Evolutionary conservation across 2,797 vertebrate species (phyloP).

Genomic region (Novumbra hubbsi): DNA sequence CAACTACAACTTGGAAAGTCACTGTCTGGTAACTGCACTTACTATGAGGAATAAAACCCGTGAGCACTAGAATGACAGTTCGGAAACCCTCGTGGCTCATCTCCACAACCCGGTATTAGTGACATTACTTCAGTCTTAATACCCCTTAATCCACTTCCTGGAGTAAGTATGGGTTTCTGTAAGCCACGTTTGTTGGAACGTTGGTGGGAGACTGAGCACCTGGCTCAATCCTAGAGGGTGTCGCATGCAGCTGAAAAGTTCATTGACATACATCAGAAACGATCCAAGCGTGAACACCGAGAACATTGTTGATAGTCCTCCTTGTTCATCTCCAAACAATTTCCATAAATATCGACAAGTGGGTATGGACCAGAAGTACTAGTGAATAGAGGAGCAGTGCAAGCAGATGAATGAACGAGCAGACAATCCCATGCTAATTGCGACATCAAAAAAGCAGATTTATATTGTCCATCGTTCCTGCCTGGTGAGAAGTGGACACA

Average conservation of each 20-base stretch:
- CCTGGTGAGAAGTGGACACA: constrained; percentile 19
- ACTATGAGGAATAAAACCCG: background rate
- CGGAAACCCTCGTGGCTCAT: constrained; percentile 11
- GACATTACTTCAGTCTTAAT: background rate
- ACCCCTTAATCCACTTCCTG: too few species aligned
- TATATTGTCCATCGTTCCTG: constrained; percentile 43
- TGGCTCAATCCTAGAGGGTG: too few species aligned
- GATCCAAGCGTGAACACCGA: background rate
- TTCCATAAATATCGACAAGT: constrained; percentile 13
- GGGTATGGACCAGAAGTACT: constrained; percentile 14
- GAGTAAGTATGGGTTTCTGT: too few species aligned
- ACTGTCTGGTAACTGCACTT: constrained; percentile 17
- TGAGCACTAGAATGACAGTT: background rate
- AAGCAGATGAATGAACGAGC: constrained; percentile 9
- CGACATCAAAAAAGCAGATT: constrained; percentile 49
- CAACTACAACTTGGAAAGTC: constrained; percentile 28
- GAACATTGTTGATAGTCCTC: background rate
- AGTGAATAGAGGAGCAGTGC: constrained; percentile 4
- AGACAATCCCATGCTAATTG: constrained; percentile 34
- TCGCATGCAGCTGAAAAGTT: too few species aligned
- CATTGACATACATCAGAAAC: background rate
- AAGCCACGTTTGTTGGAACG: too few species aligned
- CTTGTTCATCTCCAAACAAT: background rate
- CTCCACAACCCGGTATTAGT: background rate
- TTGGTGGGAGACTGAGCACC: too few species aligned